Evolutionary conservation across 2,113 vertebrate genomes (phyloP).

Genomic region (Nannospalax galili): DNA sequence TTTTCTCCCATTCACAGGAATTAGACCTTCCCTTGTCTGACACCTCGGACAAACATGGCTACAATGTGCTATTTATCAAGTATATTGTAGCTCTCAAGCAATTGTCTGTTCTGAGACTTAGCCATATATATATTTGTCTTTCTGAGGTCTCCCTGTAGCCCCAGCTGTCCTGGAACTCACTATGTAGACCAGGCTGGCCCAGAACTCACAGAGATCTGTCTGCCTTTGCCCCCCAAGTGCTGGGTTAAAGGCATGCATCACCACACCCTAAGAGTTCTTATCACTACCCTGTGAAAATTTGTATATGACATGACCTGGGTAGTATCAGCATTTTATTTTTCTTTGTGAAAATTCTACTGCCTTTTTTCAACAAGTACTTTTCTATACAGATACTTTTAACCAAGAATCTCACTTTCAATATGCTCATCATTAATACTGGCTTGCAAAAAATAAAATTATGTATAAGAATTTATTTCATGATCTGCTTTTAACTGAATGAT

Average conservation of each 20-base stretch:
- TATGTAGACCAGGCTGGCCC: too few species aligned
- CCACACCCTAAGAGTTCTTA: not conserved
- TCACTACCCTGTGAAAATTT: not conserved
- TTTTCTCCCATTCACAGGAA: not conserved
- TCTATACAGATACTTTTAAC: too few species aligned
- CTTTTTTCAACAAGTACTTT: not conserved
- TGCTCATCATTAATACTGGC: too few species aligned
- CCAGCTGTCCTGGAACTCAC: too few species aligned
- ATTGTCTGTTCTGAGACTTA: not conserved
- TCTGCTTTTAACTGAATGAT: constrained; percentile 19
- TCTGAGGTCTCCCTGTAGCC: too few species aligned
- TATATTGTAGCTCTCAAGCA: constrained; percentile 2
- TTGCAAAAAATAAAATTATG: not conserved
- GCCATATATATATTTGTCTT: too few species aligned
- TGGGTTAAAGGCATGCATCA: too few species aligned
- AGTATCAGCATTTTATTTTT: not conserved
- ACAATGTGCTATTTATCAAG: not conserved
- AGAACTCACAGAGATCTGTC: too few species aligned
- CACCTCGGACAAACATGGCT: not conserved
- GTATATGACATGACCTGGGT: not conserved
- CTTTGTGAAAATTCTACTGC: not conserved
- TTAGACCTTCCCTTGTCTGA: not conserved
- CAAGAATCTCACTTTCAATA: too few species aligned
- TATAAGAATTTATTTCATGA: constrained; percentile 11
- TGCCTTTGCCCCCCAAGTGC: too few species aligned